A percentile compares a stretch with the other conserved stretches of the same genome.
Conservation (phyloP, 92 coral and sea anemone species). For the Heliopora coerulea region DNA sequence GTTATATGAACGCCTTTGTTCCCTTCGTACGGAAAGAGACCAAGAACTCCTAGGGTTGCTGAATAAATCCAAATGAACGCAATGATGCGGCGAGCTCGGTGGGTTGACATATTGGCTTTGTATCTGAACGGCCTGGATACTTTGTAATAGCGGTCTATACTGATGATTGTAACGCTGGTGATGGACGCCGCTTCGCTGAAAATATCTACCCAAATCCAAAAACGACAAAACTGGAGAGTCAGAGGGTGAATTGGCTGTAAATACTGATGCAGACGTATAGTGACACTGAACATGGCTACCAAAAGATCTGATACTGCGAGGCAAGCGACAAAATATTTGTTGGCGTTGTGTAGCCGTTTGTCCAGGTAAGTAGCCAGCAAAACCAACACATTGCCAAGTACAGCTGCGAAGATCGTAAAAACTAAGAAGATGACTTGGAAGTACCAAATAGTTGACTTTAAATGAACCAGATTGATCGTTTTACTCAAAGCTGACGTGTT, state of each 20-base stretch:
- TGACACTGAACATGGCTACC: slow-evolving; percentile 38
- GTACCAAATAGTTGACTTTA: not conserved
- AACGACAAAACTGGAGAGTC: slow-evolving; percentile 42
- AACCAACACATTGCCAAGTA: slow-evolving; percentile 14
- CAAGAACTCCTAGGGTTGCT: slow-evolving; percentile 51
- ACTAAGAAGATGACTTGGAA: slow-evolving; percentile 16
- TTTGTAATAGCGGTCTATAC: slow-evolving; percentile 43
- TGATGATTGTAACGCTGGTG: slow-evolving; percentile 23
- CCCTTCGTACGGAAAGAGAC: slow-evolving; percentile 34
- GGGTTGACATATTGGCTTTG: slow-evolving; percentile 30
- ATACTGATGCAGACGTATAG: slow-evolving; percentile 35
- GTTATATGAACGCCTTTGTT: slow-evolving; percentile 33
- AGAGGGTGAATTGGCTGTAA: not conserved
- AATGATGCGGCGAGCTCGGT: slow-evolving; percentile 36
- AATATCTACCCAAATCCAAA: slow-evolving; percentile 38
- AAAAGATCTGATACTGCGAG: slow-evolving; percentile 28
- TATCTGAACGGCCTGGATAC: slow-evolving; percentile 35
- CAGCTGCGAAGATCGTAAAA: slow-evolving; percentile 34
- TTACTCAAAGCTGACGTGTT: not conserved
- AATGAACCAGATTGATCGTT: slow-evolving; percentile 1
- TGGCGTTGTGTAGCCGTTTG: slow-evolving; percentile 35
- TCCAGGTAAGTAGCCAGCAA: slow-evolving; percentile 30
- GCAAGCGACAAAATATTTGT: slow-evolving; percentile 39
- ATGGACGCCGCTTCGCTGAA: slow-evolving; percentile 40
- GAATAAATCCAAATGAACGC: slow-evolving; percentile 68